Conservation (phyloP, 2,888 invertebrate species). For the Tenthredo amoena region DNA sequence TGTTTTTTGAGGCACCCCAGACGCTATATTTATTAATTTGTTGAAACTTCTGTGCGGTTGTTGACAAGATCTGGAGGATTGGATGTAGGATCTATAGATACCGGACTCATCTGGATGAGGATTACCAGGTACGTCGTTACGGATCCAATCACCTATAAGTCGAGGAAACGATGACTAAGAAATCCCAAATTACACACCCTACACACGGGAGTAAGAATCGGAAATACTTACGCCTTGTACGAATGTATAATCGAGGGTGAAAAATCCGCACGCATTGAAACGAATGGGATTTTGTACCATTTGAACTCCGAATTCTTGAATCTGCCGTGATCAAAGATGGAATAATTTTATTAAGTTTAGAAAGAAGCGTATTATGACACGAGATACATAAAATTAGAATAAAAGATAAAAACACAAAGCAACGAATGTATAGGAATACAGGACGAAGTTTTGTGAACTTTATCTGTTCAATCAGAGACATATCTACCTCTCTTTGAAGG, state of each 20-base stretch:
- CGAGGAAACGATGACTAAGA: neutral
- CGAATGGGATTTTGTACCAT: neutral
- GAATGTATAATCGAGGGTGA: conserved; percentile 52
- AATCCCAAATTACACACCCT: neutral
- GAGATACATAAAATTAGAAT: neutral
- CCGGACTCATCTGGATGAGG: no score
- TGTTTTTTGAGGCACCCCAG: no score
- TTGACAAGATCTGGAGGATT: no score
- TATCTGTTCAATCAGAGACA: neutral
- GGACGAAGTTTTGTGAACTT: neutral
- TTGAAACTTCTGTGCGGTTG: no score
- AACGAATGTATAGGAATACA: neutral
- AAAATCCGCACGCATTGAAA: conserved; percentile 55
- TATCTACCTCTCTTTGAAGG: neutral
- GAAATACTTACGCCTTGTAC: neutral
- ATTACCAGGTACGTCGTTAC: conserved; percentile 58
- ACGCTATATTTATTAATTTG: no score
- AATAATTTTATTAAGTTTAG: neutral
- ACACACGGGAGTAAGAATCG: neutral
- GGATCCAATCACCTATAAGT: conserved; percentile 52
- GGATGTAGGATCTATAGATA: no score
- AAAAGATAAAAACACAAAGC: no score
- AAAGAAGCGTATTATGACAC: no score
- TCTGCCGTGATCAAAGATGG: neutral
- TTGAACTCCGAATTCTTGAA: neutral